Base-by-base conservation (phyloP, 2,888 invertebrate species). In the Agrotis clavis region DNA sequence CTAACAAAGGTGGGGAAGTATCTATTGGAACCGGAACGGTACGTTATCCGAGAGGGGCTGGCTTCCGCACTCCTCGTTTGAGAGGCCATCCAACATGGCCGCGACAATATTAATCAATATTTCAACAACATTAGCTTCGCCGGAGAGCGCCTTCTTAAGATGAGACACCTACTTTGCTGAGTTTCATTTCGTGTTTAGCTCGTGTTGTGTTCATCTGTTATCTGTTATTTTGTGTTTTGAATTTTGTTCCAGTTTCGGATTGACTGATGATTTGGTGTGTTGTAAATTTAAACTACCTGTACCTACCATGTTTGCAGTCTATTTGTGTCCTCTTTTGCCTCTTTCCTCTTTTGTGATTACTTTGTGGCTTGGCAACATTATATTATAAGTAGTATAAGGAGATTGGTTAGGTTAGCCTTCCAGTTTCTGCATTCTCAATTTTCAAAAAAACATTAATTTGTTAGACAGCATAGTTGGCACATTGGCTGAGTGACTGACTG, bases 101-200 rank as follows among this genome's bases (percentile, higher is more conserved):
- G 94, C 95, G 94, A 96, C 96, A 96, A 96, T 96, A 96, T 96
- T 96, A 96, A 96, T 96, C 96, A 96, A 96, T 96, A 94, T 96
- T 96, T 96, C 96, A 96, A 96, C 95, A 96, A 96, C 91, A 96
- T 92, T 92, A 92, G 91, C 54, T 74, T 91, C 86, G 89, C 86
- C 85, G 77, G 87, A 92, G 93, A 83, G 91, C 83, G 84, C 82
- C 91, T 91, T 83, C 92, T 94, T 86, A 91, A 93, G 91, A 93
- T 89, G 92, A 93, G 89, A 92, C 92, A 88, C 86, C 92, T 92
- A 92, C 94, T 93, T 88, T 87, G 88, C 90, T 88, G 90, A 89
- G 69, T 85, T 82, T 81, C 82, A 81, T 71, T 81, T 77, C 66
- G 77, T 77, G 81, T 77, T 81, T 63, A 45, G 67, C 59, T 67